A percentile compares a stretch with the other conserved stretches of the same genome.
phyloP scores from a whole-genome alignment of 2,888 invertebrate species.

The Spisula solida region DNA sequence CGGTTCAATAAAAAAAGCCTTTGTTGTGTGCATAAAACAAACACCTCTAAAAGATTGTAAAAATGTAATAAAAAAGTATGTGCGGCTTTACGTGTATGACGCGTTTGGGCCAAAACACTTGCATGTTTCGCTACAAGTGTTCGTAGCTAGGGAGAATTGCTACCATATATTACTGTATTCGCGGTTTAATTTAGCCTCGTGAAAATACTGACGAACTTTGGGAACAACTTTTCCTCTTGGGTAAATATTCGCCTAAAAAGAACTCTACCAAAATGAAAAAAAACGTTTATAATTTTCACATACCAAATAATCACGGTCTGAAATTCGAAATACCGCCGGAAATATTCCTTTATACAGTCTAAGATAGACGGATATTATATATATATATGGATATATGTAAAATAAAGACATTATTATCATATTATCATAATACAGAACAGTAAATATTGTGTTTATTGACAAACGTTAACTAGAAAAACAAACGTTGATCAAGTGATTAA shows the following conservation, averaged over 20 bases:
- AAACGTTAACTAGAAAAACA: not conserved
- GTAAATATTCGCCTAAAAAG: too few relatives aligned
- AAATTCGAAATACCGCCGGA: too few relatives aligned
- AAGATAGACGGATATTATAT: not conserved
- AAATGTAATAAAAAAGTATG: not conserved
- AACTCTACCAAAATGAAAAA: too few relatives aligned
- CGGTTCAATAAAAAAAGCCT: not conserved
- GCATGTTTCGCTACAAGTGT: not conserved
- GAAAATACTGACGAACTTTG: too few relatives aligned
- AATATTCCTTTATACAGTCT: too few relatives aligned
- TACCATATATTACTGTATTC: not conserved
- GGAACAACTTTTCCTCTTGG: too few relatives aligned
- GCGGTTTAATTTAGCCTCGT: too few relatives aligned
- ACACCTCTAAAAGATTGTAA: not conserved
- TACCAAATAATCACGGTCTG: too few relatives aligned
- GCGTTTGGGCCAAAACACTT: not conserved
- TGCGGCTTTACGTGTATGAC: not conserved
- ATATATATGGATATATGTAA: not conserved
- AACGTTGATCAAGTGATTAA: not conserved
- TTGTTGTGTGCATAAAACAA: not conserved
- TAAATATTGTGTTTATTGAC: not conserved
- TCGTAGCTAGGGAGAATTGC: not conserved
- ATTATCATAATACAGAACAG: not conserved
- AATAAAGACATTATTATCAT: not conserved
- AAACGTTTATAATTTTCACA: too few relatives aligned